phyloP scores from a whole-genome alignment of 2,888 invertebrate species.

The Euproctis similis region DNA sequence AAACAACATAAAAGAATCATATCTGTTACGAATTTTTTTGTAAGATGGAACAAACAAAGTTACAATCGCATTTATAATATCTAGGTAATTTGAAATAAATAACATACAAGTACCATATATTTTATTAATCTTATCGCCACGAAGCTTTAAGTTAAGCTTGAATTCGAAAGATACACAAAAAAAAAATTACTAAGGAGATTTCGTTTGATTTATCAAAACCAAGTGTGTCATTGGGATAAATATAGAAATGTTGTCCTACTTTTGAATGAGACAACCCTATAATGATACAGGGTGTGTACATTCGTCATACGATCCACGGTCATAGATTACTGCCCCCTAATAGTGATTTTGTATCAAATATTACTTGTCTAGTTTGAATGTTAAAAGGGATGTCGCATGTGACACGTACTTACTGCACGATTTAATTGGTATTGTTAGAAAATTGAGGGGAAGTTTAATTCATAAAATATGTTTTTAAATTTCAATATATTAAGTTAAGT shows the following conservation, averaged over 20 bases:
- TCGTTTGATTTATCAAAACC: no score
- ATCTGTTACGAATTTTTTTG: no score
- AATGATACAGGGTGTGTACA: conserved; percentile 46
- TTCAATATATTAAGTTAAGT: conserved; percentile 7
- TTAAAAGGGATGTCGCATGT: conserved; percentile 59
- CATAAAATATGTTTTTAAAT: conserved; percentile 23
- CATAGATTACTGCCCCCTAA: conserved; percentile 42
- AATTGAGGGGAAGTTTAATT: conserved; percentile 46
- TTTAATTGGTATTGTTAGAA: conserved; percentile 59
- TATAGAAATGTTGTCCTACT: not conserved
- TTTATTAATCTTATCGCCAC: no score
- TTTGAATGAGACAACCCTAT: conserved; percentile 2
- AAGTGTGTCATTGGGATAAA: no score
- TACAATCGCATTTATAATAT: no score
- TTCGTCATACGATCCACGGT: conserved; percentile 54
- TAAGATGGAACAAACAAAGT: no score
- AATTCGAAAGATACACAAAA: not conserved
- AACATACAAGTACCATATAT: no score
- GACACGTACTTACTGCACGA: conserved; percentile 71
- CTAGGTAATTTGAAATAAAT: no score
- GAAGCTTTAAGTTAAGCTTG: no score
- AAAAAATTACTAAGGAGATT: no score
- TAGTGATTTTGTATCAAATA: conserved; percentile 55
- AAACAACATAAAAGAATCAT: no score
- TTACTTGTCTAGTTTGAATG: conserved; percentile 54